These are phyloP conservation scores for Myopa tessellatipennis DNA, from an alignment of 2,888 invertebrate species.

Conservation along the genomic window DNA sequence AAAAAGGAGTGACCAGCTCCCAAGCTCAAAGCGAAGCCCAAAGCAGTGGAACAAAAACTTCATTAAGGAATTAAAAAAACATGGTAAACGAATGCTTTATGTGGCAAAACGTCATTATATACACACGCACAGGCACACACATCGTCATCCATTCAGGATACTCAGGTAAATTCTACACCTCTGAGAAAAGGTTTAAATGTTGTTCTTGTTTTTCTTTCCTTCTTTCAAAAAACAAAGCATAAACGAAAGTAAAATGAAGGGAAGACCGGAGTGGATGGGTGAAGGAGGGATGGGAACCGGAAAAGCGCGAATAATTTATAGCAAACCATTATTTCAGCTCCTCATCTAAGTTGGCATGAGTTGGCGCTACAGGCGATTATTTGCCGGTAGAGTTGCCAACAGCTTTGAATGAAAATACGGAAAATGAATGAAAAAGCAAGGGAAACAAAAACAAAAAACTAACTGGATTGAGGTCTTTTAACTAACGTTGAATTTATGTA, in stretches of 20 bases:
- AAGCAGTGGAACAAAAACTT: no score
- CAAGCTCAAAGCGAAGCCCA: not conserved
- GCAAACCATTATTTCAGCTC: slow-evolving; percentile 48
- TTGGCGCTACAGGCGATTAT: slow-evolving; percentile 22
- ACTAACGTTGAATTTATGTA: not conserved
- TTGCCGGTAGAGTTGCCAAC: slow-evolving; percentile 25
- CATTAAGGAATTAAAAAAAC: no score
- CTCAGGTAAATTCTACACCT: no score
- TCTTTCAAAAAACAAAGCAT: no score
- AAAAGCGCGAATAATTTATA: slow-evolving; percentile 50
- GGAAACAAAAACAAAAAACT: not conserved
- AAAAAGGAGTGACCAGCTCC: not conserved
- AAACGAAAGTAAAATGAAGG: no score
- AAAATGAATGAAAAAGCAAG: not conserved
- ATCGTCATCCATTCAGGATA: no score
- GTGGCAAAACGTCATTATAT: no score
- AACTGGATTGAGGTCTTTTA: not conserved
- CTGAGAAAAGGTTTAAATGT: no score
- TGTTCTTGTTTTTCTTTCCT: no score
- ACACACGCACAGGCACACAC: no score
- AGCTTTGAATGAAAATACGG: not conserved
- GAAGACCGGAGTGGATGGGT: no score
- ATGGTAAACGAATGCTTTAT: no score
- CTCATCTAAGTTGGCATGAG: slow-evolving; percentile 41
- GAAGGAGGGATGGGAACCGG: not conserved